Conservation (phyloP, 1,140 invertebrate species). For the Orius insidiosus region DNA sequence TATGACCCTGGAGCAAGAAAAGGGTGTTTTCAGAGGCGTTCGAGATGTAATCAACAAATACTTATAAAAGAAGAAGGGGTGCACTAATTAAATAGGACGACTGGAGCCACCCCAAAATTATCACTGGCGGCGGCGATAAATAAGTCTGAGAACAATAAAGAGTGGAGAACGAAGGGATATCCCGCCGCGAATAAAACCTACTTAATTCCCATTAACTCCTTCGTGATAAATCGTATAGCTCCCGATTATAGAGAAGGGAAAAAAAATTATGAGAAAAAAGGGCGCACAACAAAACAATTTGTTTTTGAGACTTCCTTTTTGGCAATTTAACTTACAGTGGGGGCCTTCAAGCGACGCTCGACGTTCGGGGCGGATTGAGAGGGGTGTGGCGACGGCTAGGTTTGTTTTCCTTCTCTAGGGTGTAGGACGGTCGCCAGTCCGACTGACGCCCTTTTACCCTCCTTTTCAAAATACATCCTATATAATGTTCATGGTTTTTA, state of each 20-base stretch:
- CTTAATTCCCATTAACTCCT: too few species aligned
- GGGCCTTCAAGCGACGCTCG: neutral
- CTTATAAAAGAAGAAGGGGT: too few species aligned
- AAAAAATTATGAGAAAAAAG: neutral
- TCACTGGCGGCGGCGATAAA: too few species aligned
- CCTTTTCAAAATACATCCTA: slow-evolving; percentile 14
- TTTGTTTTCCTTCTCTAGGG: slow-evolving; percentile 11
- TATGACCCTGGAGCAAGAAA: too few species aligned
- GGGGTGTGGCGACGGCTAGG: slow-evolving; percentile 5
- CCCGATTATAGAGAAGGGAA: slow-evolving; percentile 1
- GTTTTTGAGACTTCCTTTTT: slow-evolving; percentile 17
- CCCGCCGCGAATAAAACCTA: too few species aligned
- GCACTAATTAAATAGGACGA: too few species aligned
- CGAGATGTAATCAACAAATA: too few species aligned
- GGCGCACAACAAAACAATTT: slow-evolving; percentile 15
- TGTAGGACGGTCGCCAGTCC: slow-evolving; percentile 2
- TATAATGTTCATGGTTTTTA: slow-evolving; percentile 9
- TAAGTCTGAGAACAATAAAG: too few species aligned
- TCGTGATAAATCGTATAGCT: neutral
- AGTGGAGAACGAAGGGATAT: too few species aligned
- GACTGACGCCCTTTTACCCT: slow-evolving; percentile 7
- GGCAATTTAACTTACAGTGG: slow-evolving; percentile 15
- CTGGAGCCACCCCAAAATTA: too few species aligned
- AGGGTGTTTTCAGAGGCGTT: too few species aligned
- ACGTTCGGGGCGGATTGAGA: neutral